These are phyloP conservation scores for Pristionchus entomophagus DNA, from an alignment of 2,888 invertebrate species.

Conservation along the genomic window DNA sequence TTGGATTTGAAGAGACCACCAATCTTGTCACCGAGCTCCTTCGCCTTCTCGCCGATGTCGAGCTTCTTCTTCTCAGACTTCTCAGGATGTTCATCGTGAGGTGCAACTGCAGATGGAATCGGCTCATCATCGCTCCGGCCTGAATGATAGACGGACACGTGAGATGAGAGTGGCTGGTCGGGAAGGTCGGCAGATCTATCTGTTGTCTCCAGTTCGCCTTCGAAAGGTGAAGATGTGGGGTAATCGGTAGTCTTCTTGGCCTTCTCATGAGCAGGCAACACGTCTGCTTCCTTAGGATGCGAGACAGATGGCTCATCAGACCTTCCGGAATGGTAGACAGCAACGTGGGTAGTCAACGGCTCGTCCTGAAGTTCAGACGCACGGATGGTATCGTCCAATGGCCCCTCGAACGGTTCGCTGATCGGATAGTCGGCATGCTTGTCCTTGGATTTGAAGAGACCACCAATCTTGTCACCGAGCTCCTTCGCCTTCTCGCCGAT, in stretches of 20 bases:
- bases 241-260: neutral
- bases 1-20: constrained; percentile 19
- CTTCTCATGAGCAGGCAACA: neutral
- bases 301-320: neutral
- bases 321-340: constrained; percentile 3
- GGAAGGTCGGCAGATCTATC: neutral
- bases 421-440: constrained; percentile 17
- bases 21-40: constrained; percentile 17
- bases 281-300: neutral
- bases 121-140: neutral
- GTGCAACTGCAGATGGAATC: neutral
- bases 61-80: constrained; percentile 30
- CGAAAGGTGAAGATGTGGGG: neutral
- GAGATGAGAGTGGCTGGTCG: neutral
- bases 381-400: neutral
- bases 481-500: neutral
- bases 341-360: neutral
- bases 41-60: constrained; percentile 32
- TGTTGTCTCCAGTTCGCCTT: neutral
- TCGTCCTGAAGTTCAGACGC: neutral
- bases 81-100: constrained; percentile 14
- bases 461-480: constrained; percentile 19
- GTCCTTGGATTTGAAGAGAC: constrained; percentile 25
- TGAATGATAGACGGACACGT: neutral
- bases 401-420: neutral